Evolutionary conservation across 2,888 invertebrate species (phyloP).

Genomic region (Drosophila mimetica): DNA sequence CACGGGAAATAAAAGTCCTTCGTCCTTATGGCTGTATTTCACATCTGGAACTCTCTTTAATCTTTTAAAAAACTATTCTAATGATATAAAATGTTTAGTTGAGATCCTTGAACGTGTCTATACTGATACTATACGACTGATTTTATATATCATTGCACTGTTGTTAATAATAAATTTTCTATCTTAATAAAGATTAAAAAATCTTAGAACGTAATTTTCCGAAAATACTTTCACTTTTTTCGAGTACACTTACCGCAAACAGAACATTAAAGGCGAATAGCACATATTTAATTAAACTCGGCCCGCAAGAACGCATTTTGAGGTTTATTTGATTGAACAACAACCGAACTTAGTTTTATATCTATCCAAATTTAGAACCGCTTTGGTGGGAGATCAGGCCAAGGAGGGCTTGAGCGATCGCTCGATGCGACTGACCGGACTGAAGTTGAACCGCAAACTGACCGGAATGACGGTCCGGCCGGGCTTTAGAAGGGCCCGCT

Average conservation of each 20-base stretch:
- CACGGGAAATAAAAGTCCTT: no score
- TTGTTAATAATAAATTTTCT: background rate
- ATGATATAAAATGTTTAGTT: no score
- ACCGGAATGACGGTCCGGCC: constrained; percentile 65
- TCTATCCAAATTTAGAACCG: constrained; percentile 9
- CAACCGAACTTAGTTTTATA: background rate
- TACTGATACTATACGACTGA: no score
- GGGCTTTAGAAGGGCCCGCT: constrained; percentile 39
- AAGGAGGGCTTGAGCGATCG: background rate
- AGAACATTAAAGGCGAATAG: constrained; percentile 87
- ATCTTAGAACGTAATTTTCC: background rate
- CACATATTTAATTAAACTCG: constrained; percentile 87
- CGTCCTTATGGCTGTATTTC: no score
- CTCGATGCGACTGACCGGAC: constrained; percentile 66
- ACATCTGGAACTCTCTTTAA: no score
- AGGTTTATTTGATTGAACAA: constrained; percentile 62
- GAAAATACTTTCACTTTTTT: background rate
- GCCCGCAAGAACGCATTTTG: constrained; percentile 84
- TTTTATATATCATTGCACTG: background rate
- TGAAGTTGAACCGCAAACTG: constrained; percentile 78
- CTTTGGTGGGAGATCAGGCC: background rate
- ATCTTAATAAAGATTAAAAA: background rate
- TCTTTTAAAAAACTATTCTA: no score
- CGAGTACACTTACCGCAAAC: constrained; percentile 86
- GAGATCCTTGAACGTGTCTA: no score